Evolutionary conservation across 2,888 invertebrate species (phyloP), one percentile per base, ranked within the genome.

Genomic region (Cantharis flavilabris): DNA sequence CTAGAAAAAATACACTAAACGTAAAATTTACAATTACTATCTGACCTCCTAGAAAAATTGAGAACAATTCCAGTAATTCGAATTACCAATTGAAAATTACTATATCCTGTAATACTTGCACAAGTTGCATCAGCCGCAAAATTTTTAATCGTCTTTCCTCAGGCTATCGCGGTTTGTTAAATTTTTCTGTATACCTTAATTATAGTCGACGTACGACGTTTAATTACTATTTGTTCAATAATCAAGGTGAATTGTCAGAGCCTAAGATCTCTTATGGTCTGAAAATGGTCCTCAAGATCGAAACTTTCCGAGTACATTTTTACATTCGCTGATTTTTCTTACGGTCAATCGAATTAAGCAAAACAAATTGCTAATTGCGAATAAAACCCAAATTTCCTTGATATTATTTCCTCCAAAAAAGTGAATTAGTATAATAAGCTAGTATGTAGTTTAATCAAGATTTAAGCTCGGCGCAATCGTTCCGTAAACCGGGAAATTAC

Each of bases 101-200:
- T 69, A 76, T 77, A 80, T 81, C 74, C 77, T 80, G 82, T 75
- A 82, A 82, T 67, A 63, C 71, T 63, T 67, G 30, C 28, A 28
- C 67, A 74, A 77, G 75, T 82, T 82, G 78, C 82, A 81, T 82
- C 82, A 82, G 79, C 82, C 78, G 14, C 26, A 70, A 73, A 70
- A 63, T 69, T 33, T 76, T 30, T 30, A 76, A 77, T 72, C 72
- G 67, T 76, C 72, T 67, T 63, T 9, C 26, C 69, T 72, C 76
- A 76, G 49, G 71, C 76, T 72, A 71, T 71, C 63, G 49, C 26
- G 65, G 65, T 67, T 65, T 67, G 2, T 69, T 69, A 14, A 67
- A 49, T 13, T 49, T 49, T 49, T n/a, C 13, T n/a, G 9, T 49
- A 49, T n/a, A 49, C 7, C 7, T 49, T 49, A 49, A 67, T 67